Percentiles rank a stretch among this genome's conserved stretches.
phyloP scores from a whole-genome alignment of 2,888 invertebrate species.

The Brachyopa scutellaris region DNA sequence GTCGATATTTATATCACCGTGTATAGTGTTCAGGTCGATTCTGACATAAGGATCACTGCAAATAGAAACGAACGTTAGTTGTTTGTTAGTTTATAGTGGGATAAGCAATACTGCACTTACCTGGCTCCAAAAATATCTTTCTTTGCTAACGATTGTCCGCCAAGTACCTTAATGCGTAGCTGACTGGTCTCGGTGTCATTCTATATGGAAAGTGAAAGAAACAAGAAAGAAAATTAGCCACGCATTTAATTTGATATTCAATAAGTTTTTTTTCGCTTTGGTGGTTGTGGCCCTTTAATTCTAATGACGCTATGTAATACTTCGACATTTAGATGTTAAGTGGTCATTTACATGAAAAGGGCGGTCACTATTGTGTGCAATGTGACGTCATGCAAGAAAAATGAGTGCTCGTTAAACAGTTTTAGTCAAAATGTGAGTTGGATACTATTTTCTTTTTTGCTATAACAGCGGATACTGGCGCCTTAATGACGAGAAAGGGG shows the following conservation, averaged over 20 bases:
- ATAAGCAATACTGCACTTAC: slow-evolving; percentile 82
- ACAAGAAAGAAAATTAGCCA: background rate
- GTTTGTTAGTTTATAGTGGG: background rate
- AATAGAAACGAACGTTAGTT: slow-evolving; percentile 55
- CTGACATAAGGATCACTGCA: slow-evolving; percentile 98
- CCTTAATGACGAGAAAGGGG: slow-evolving; percentile 5
- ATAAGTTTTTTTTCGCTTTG: slow-evolving; percentile 7
- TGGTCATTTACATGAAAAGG: slow-evolving; percentile 31
- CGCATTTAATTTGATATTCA: slow-evolving; percentile 38
- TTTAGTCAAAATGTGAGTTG: slow-evolving; percentile 10
- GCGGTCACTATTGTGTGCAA: slow-evolving; percentile 6
- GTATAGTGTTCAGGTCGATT: slow-evolving; percentile 93
- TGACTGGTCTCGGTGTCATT: slow-evolving; percentile 90
- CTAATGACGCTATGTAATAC: background rate
- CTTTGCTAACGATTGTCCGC: slow-evolving; percentile 95
- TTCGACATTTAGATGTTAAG: slow-evolving; percentile 33
- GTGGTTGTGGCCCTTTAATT: background rate
- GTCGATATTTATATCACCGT: slow-evolving; percentile 94
- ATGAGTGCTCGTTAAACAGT: slow-evolving; percentile 19
- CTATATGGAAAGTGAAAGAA: slow-evolving; percentile 83
- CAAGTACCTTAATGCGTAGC: slow-evolving; percentile 92
- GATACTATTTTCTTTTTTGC: background rate
- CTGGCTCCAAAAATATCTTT: slow-evolving; percentile 99
- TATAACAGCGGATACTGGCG: background rate
- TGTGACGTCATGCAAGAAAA: slow-evolving; percentile 25